These are phyloP conservation scores for Thunnus albacares DNA, from an alignment of 2,797 vertebrate species.

Conservation along the genomic window DNA sequence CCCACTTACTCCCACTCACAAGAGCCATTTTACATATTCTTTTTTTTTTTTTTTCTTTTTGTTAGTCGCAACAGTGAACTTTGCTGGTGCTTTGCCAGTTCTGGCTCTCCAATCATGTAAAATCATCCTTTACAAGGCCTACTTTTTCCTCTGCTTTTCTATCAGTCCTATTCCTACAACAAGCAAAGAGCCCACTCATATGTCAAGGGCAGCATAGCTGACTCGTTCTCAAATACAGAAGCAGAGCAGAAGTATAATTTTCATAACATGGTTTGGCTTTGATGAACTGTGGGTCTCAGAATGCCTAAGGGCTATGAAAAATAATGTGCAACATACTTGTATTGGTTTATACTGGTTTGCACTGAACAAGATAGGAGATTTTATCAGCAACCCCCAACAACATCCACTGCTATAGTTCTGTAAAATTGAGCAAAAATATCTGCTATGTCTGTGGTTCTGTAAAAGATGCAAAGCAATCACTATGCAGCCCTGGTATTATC, in stretches of 20 bases:
- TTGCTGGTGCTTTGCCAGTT: conserved; percentile 32
- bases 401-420: neutral
- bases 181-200: conserved; percentile 18
- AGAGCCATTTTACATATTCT: conserved; percentile 32
- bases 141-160: conserved; percentile 15
- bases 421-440: neutral
- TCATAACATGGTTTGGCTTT: conserved; percentile 39
- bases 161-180: conserved; percentile 21
- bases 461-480: neutral
- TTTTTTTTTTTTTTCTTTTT: conserved; percentile 5
- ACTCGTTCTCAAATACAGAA: conserved; percentile 15
- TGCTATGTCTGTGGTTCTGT: neutral
- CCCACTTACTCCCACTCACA: conserved; percentile 41
- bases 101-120: conserved; percentile 17
- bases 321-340: neutral
- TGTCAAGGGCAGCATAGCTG: conserved; percentile 23
- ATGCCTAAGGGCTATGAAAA: conserved; percentile 8
- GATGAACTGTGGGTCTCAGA: conserved; percentile 22
- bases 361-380: conserved; percentile 12
- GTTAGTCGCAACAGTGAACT: conserved; percentile 22
- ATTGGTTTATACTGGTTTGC: conserved; percentile 1
- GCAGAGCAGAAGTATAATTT: conserved; percentile 21
- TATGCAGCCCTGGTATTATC: neutral
- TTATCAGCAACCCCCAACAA: neutral
- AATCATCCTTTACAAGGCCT: conserved; percentile 14